Base-by-base conservation (phyloP, 2,888 invertebrate species). In the Drosophila subquinaria region DNA sequence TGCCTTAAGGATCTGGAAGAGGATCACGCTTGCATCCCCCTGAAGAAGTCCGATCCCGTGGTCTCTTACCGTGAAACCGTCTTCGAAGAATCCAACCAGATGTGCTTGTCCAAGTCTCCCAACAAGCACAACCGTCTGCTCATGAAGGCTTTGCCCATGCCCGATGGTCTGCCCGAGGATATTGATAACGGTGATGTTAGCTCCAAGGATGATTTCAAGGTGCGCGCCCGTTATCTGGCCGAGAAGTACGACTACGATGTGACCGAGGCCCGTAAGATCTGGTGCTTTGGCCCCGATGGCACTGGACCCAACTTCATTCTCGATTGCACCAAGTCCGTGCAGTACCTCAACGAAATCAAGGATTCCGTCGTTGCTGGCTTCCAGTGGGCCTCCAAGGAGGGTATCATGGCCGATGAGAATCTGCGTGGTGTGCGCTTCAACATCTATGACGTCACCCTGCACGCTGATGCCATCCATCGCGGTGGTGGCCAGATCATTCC, bases 401-500 rank as follows among this genome's bases (percentile, higher is more conserved):
- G 99, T 93, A 99, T 99, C 53, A 95, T 99, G 91, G 98, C 98
- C 82, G 99, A 99, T 94, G 99, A 99, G 94, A 99, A 99, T 93
- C 95, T 99, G 95, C 95, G 99, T 92, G 97, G 96, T 89, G 96
- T 97, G 9, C 95, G 98, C 72, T 99, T 99, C 95, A 98, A 99
- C 95, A 98, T 99, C 93, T 97, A 98, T 93, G 99, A 99, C 93
- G 99, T 99, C 64, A 99, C 99, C 62, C 95, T 99, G 79, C 99
- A 99, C 94, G 98, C 99, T 93, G 99, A 99, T 94, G 99, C 99
- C 91, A 99, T 99, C 94, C 99, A 99, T 95, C 97, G 99, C 94
- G 99, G 99, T 93, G 99, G 99, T 94, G 99, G 99, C 92, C 99
- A 99, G 94, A 99, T 99, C 95, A 99, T 99, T 95, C 99, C 99